Evolutionary conservation across 1,140 invertebrate genomes (phyloP), one percentile per base, ranked within the genome.

Genomic region (Bombus terrestris): DNA sequence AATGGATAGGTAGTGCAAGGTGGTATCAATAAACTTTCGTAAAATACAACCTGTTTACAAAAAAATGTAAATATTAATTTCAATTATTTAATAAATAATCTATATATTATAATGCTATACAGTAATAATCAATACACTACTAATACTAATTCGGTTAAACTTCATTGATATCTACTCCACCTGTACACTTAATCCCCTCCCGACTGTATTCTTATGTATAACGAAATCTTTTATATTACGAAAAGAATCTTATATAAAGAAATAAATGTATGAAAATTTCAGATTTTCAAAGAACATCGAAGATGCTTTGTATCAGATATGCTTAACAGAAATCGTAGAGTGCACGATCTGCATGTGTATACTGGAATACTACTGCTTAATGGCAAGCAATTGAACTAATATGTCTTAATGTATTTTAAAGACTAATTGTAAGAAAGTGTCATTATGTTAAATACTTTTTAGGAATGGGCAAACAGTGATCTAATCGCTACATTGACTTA

Each of bases 391-490:
- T 47, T 69, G 3, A 37, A 47, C 3, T n/a, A 6, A n/a, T 39
- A 39, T 39, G 2, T 39, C 12, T 43, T 35, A 13, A 64, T 37
- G 2, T 12, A 66, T 32, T 15, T 32, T 15, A 8, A 66, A 32
- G 13, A 32, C 18, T 66, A 18, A 32, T 66, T 66, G 39, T 25
- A 39, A 4, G 2, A 10, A 41, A 2, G 12, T 43, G 2, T 18
- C 5, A 47, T n/a, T 41, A 47, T 47, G 41, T 28, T 3, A 10
- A 4, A 25, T 22, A 6, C 12, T 89, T 62, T 89, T 39, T 43
- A 93, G 93, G 92, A 92, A 53, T 92, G 90, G 89, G 37, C 86
- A 37, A 82, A 86, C 5, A 83, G 73, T 59, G 83, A 92, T 1
- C 43, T 85, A 0, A 66, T 91, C 1, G 83, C 79, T 0, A 83